Evolutionary conservation across 1,140 invertebrate genomes (phyloP), one percentile per base, ranked within the genome.

Genomic region (Myzus persicae): DNA sequence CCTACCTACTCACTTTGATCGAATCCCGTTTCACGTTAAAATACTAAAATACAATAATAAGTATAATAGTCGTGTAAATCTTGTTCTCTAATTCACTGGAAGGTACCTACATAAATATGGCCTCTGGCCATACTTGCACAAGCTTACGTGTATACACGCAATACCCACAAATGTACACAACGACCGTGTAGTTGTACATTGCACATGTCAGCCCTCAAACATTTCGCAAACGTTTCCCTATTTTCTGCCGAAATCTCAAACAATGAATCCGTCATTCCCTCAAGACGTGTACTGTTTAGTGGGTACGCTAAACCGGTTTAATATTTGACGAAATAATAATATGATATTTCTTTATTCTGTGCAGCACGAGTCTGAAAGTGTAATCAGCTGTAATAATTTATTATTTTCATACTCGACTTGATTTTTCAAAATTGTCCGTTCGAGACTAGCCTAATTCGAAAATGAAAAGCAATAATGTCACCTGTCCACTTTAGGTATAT

Each of bases 371-470:
- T 88, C 44, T 48, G 31, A 84, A 22, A n/a, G n/a, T 88, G 85
- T 48, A 88, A 88, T 88, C 85, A 88, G n/a, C 44, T 22, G 85
- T 48, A 48, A 88, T 88, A 88, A 88, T 87, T 85, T n/a, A 87
- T 87, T 87, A 46, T 87, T 31, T 87, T 87, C 42, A 38, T 87
- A n/a, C 40, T 87, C 31, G 42, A 44, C 42, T 46, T 24, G 84
- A 46, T 87, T n/a, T n/a, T 31, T 31, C 84, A 18, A 24, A 87
- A 87, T 87, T n/a, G 42, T n/a, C 14, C 31, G 42, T n/a, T 46
- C 42, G 42, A 46, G 31, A 87, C 11, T 46, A 87, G 36, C 42
- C 40, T 46, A 46, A 26, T 87, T 87, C 42, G 11, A 46, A 87
- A 85, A 85, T n/a, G 26, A 31, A 85, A 85, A 44, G 14, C 14